Conservation (phyloP, 2,113 vertebrate genomes). For the Mellivora capensis region DNA sequence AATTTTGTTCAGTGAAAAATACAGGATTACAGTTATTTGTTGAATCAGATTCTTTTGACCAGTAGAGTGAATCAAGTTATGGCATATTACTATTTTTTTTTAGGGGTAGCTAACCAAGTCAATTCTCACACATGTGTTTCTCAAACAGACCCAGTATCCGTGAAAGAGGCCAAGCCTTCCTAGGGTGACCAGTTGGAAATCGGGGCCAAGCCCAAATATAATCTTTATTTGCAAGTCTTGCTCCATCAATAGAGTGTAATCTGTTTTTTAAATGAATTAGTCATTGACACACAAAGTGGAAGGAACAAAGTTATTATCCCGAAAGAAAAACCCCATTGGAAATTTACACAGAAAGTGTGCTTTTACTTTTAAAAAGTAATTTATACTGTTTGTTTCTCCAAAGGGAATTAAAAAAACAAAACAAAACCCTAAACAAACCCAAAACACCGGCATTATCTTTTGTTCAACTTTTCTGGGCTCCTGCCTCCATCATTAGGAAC, state of each 20-base stretch:
- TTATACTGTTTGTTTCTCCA: conserved; percentile 20
- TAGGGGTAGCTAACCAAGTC: not conserved
- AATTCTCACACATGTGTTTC: not conserved
- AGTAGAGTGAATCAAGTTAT: not conserved
- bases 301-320: not conserved
- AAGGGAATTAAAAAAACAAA: not conserved
- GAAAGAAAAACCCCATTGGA: not conserved
- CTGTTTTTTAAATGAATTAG: not conserved
- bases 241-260: not conserved
- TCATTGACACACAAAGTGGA: not conserved
- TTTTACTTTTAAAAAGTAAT: conserved; percentile 14
- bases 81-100: not conserved
- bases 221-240: not conserved
- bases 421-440: not conserved
- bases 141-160: not conserved
- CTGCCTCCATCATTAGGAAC: not conserved
- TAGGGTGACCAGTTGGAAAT: not conserved
- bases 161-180: not conserved
- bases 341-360: not conserved
- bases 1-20: not conserved
- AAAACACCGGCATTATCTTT: not conserved
- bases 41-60: not conserved
- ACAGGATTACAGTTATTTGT: not conserved
- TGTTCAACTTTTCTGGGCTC: not conserved
- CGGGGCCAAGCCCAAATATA: not conserved